Evolutionary conservation across 37 sponge, comb jelly and placozoan species (phyloP).

Genomic region (Chondrilla cf. caribensis): DNA sequence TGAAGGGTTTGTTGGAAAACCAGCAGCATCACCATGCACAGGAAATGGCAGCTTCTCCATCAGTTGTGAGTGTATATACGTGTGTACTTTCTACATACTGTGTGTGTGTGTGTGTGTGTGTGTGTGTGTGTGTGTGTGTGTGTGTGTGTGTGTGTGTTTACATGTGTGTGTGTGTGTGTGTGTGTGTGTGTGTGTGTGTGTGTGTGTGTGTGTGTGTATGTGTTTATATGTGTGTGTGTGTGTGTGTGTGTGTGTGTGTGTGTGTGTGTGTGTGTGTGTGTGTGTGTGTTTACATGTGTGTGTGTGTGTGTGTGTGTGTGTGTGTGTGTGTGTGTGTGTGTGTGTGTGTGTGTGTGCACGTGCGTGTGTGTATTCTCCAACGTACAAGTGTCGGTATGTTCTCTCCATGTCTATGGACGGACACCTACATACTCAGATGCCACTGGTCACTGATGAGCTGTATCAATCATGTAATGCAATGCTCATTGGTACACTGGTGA

Average conservation of each 20-base stretch:
- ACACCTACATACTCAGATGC: too few species aligned
- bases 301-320: not conserved
- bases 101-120: not conserved
- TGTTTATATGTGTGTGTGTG: not conserved
- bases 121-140: not conserved
- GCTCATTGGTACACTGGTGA: too few species aligned
- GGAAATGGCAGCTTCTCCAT: not conserved
- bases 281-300: not conserved
- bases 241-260: not conserved
- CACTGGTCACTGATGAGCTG: too few species aligned
- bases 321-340: not conserved
- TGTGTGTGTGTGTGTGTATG: not conserved
- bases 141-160: not conserved
- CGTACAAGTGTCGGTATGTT: too few species aligned
- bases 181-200: not conserved
- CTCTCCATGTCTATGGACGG: too few species aligned
- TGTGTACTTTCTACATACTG: not conserved
- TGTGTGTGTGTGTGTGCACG: conserved; percentile 3
- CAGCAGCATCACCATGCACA: not conserved
- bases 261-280: not conserved
- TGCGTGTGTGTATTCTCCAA: too few species aligned
- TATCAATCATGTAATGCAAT: too few species aligned
- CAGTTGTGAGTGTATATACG: not conserved
- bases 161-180: not conserved
- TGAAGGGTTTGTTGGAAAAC: conserved; percentile 28